Base-by-base conservation (phyloP, 1,140 invertebrate genomes). In the Dolichoris vasculosae region DNA sequence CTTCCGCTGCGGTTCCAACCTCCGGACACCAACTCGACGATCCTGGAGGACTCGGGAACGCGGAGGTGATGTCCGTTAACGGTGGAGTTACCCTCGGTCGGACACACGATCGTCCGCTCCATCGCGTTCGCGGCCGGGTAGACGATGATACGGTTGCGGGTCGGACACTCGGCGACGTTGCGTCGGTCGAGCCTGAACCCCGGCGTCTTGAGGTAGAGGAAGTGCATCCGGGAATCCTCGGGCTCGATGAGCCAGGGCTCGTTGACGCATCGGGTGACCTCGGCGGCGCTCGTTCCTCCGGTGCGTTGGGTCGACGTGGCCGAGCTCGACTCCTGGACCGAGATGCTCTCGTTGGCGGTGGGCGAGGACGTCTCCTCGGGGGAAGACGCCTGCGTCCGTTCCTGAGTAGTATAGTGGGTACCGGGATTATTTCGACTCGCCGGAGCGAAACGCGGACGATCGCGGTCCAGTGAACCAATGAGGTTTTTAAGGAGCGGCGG, bases 201-300 rank as follows among this genome's bases (percentile, higher is more conserved):
- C 64, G 94, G 94, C 4, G 96, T 94, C 91, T 96, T 95, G 15
- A 97, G 90, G 88, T 96, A 97, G 20, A 97, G 91, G 89, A 95
- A 96, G 91, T 96, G 95, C 67, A 95, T 95, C 83, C 95, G 93
- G 13, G 95, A 91, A 86, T 96, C 95, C 87, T 96, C 95, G 1
- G 96, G 96, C 89, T 97, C 96, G 82, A 97, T 96, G 0, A 97
- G 90, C 96, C 96, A 97, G 0, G 96, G 96, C 89, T 96, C 95
- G 88, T 96, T 95, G n/a, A 95, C 94, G 89, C 96, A 96, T 30
- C 93, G 93, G 0, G 93, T 94, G 32, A 93, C 92, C 26, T 91
- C 93, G 83, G 81, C 75, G 23, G 81, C 75, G 48, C 59, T 82
- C 30, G 69, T 30, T 20, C 69, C 55, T 0, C 35, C 63, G 3